Conservation (phyloP, 2,888 invertebrate species). For the Lypha dubia region DNA sequence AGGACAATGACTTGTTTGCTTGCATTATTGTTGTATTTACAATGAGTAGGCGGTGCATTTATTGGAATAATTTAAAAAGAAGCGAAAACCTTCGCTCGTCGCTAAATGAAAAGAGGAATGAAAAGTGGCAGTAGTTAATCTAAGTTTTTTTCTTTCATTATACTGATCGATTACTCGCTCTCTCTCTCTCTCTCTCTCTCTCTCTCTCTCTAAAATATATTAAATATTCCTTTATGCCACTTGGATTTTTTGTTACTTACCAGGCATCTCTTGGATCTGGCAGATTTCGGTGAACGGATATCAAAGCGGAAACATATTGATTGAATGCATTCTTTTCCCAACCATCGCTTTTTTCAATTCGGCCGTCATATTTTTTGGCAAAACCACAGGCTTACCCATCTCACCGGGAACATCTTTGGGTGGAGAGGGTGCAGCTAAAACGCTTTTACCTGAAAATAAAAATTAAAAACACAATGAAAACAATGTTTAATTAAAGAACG, state of each 20-base stretch:
- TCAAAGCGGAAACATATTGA: slow-evolving; percentile 98
- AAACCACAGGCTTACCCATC: slow-evolving; percentile 93
- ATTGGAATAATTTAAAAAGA: not conserved
- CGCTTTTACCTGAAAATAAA: slow-evolving; percentile 85
- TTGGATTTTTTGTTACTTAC: slow-evolving; percentile 85
- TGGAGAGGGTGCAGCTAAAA: slow-evolving; percentile 86
- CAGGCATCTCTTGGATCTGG: slow-evolving; percentile 98
- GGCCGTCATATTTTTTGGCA: slow-evolving; percentile 93
- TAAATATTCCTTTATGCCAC: not conserved
- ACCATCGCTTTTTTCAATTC: slow-evolving; percentile 95
- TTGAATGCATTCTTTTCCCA: slow-evolving; percentile 99
- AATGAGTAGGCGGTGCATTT: slow-evolving; percentile 24
- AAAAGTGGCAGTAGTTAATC: not conserved
- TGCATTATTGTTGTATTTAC: not conserved
- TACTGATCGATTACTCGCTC: no score
- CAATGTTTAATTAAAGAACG: no score
- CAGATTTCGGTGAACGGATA: slow-evolving; percentile 95
- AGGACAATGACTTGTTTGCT: slow-evolving; percentile 23
- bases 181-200: no score
- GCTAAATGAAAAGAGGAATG: not conserved
- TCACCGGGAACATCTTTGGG: slow-evolving; percentile 89
- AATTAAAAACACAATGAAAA: not conserved
- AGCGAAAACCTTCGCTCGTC: not conserved
- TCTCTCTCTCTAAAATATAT: no score
- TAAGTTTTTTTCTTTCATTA: not conserved